Evolutionary conservation across 2,888 invertebrate genomes (phyloP).

Genomic region (Leptopilina myrica): DNA sequence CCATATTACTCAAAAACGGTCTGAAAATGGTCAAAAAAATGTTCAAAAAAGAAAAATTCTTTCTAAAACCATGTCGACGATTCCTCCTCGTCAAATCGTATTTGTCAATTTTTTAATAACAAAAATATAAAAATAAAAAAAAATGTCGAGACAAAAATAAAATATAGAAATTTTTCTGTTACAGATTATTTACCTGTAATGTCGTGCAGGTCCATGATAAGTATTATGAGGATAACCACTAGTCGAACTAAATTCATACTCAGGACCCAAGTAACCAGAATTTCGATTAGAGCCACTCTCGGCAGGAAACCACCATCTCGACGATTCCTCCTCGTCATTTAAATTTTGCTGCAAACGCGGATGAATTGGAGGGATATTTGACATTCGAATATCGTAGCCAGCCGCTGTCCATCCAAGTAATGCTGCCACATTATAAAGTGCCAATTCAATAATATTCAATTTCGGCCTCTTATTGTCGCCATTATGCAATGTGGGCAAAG

Average conservation of each 20-base stretch:
- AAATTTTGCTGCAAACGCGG: constrained; percentile 84
- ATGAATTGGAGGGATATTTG: constrained; percentile 90
- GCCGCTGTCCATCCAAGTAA: constrained; percentile 93
- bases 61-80: background rate
- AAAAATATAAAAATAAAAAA: background rate
- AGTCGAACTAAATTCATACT: constrained; percentile 80
- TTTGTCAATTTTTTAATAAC: too few species aligned
- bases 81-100: too few species aligned
- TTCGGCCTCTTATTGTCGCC: constrained; percentile 85
- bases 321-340: constrained; percentile 62
- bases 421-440: constrained; percentile 94
- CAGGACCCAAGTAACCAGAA: constrained; percentile 75
- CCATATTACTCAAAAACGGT: constrained; percentile 71
- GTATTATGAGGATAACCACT: constrained; percentile 89
- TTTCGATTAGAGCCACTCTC: constrained; percentile 67
- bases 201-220: constrained; percentile 91
- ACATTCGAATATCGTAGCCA: constrained; percentile 94
- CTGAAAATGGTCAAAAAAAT: background rate
- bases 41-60: background rate
- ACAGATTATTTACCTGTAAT: constrained; percentile 78
- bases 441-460: constrained; percentile 85
- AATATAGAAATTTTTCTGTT: background rate
- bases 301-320: constrained; percentile 54
- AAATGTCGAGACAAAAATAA: background rate
- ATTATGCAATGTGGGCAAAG: constrained; percentile 89